A percentile compares a stretch with the other conserved stretches of the same genome.
Conservation (phyloP, 2,888 invertebrate genomes). For the Tanypteryx hageni region DNA sequence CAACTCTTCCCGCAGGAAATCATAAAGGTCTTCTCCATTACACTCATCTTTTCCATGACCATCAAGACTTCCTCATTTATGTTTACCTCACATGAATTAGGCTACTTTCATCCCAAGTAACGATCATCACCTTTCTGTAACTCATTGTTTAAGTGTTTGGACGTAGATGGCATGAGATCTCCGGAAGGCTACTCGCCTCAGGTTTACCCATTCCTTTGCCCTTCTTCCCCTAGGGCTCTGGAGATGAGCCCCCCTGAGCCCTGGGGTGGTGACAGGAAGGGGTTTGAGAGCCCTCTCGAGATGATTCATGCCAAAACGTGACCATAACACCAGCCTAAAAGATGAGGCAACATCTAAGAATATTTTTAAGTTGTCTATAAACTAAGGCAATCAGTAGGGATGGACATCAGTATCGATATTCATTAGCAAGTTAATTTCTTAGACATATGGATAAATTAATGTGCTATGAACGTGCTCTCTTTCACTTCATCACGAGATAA, state of each 20-base stretch:
- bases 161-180: background rate
- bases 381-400: background rate
- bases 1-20: background rate
- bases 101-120: background rate
- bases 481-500: background rate
- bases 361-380: background rate
- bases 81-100: background rate
- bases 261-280: slow-evolving; percentile 21
- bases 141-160: background rate
- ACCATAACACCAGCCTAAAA: background rate
- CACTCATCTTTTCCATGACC: background rate
- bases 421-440: background rate
- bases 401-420: background rate
- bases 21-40: background rate
- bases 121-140: background rate
- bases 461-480: background rate
- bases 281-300: background rate
- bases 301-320: background rate
- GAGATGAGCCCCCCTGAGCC: slow-evolving; percentile 59
- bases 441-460: too few relatives aligned
- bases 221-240: slow-evolving; percentile 44
- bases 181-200: slow-evolving; percentile 16
- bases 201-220: background rate
- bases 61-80: background rate
- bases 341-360: background rate